Base-by-base conservation (phyloP, 2,113 vertebrate genomes). In the Romanogobio albipinnatus region DNA sequence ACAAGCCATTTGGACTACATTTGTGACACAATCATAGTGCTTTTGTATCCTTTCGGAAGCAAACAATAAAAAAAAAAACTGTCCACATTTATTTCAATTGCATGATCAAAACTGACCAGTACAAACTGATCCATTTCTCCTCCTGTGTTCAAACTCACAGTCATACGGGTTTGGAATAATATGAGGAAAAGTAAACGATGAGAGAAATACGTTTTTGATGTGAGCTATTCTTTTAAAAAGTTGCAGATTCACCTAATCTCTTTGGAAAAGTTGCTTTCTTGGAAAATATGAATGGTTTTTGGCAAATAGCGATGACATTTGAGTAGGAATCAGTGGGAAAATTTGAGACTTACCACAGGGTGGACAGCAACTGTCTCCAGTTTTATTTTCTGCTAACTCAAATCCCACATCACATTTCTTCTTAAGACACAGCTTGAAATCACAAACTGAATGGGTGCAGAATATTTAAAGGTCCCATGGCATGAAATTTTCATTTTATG, bases 391-490 rank as follows among this genome's bases (percentile, higher is more conserved):
- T 36, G 15, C 10, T 3, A 47, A 36, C 39, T 80, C n/a, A 80
- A 61, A 80, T 64, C 77, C 76, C 13, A 79, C 58, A 9, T 79
- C 58, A 80, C 82, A 87, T 70, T 36, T 36, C 43, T 24, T 3
- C 10, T 24, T 1, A 6, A 58, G 19, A 29, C 85, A 86, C 36
- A 9, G 22, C 8, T 39, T 47, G 0, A 4, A 0, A 5, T 83
- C 45, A 24, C 85, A 87, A 17, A 71, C 83, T 87, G 24, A 66
- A 76, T 53, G 47, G 24, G 0, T 22, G 19, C 5, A 45, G 5
- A 51, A 39, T 6, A 6, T 39, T 39, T 39, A n/a, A n/a, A n/a
- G n/a, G n/a, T n/a, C n/a, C n/a, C n/a, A n/a, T n/a, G n/a, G n/a
- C n/a, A n/a, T n/a, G n/a, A n/a, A n/a, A n/a, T n/a, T n/a, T n/a